Evolutionary conservation across 2,888 invertebrate species (phyloP), one percentile per base, ranked within the genome.

Genomic region (Ptychoptera contaminata): DNA sequence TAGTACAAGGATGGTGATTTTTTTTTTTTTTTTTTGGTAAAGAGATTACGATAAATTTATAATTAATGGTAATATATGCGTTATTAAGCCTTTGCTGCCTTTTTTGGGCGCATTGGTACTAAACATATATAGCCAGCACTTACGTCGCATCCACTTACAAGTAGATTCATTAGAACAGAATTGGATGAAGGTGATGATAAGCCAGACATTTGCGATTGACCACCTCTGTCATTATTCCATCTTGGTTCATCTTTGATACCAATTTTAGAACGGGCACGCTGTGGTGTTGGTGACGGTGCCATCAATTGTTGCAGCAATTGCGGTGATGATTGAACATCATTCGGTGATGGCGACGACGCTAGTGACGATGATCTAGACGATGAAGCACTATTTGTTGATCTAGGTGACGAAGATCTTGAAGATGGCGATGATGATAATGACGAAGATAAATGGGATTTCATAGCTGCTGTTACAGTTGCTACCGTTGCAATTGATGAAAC

Each of bases 101-200:
- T 63, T 56, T 63, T 70, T 42, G 74, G 74, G 60, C 75, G 69
- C 64, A 75, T 71, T 57, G 79, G 80, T 63, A 82, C 79, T 67
- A 84, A 74, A 67, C 87, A 87, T 61, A 82, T 79, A 67, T 93
- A 93, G 53, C 92, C 93, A 54, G 90, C 85, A 70, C 84, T 84
- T 63, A 86, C 82, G 68, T 93, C 93, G 68, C 90, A 91, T 57
- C 93, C 93, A 74, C 86, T 90, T 70, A 93, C 84, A 71, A 93
- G 75, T 55, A 93, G 79, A 72, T 93, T 93, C 81, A 90, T 86
- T 59, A 93, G 77, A 61, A 93, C 92, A 41, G 66, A 66, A 38
- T 64, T 61, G 12, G 64, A 63, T 38, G 61, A 54, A 46, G 57
- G 56, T 31, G 41, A 23, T 36, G 37, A 40, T 55, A 39, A 12